phyloP scores from a whole-genome alignment of 2,888 invertebrate genomes.

The Euproctis similis region DNA sequence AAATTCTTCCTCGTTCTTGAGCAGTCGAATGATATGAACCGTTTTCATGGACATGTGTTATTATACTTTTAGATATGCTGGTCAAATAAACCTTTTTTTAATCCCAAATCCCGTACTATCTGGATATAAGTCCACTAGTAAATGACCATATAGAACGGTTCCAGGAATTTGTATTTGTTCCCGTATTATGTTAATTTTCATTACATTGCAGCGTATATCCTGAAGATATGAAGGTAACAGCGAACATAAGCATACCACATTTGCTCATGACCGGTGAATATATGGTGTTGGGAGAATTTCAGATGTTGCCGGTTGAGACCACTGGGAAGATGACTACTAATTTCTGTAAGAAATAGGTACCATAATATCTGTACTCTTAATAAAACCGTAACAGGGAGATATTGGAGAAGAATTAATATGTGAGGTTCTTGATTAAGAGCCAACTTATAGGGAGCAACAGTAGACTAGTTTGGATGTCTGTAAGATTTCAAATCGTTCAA shows the following conservation, averaged over 20 bases:
- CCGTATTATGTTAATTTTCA: neutral
- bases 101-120: neutral
- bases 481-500: no score
- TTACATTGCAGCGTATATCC: slow-evolving; percentile 50
- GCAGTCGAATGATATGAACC: no score
- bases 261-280: slow-evolving; percentile 61
- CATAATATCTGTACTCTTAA: no score
- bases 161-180: neutral
- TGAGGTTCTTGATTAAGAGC: no score
- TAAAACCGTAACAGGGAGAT: no score
- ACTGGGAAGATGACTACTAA: slow-evolving; percentile 74
- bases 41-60: no score
- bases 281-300: slow-evolving; percentile 68
- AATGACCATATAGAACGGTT: neutral
- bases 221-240: slow-evolving; percentile 57
- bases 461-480: no score
- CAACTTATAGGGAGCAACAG: no score
- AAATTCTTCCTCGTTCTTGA: no score
- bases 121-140: neutral
- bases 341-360: slow-evolving; percentile 78
- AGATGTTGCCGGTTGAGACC: slow-evolving; percentile 75
- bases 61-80: no score
- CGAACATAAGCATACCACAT: slow-evolving; percentile 58
- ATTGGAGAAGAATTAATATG: no score
- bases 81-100: no score